Evolutionary conservation across 2,888 invertebrate species (phyloP).

Genomic region (Mesochorus sp.): DNA sequence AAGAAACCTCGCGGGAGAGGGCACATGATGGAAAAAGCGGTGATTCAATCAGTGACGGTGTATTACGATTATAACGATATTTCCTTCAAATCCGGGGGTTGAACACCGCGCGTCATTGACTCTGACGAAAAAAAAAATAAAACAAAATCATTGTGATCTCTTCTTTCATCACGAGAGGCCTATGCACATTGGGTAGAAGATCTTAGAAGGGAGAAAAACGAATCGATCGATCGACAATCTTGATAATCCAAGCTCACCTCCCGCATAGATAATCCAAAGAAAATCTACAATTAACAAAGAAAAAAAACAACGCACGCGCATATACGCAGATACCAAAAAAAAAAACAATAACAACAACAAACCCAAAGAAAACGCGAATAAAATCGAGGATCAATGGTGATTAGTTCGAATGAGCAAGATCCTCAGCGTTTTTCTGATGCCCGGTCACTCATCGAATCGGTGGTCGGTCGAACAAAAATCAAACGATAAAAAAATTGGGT

Average conservation of each 20-base stretch:
- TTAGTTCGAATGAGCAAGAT: slow-evolving; percentile 3
- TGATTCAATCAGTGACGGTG: slow-evolving; percentile 38
- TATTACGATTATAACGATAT: slow-evolving; percentile 18
- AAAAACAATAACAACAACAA: background rate
- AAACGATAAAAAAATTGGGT: too few relatives aligned
- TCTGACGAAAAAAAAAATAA: too few relatives aligned
- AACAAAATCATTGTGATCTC: slow-evolving; percentile 22
- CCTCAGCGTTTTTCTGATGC: slow-evolving; percentile 25
- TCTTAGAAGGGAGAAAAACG: background rate
- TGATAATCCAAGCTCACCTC: background rate
- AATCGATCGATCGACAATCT: slow-evolving; percentile 10
- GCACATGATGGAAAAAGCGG: slow-evolving; percentile 61
- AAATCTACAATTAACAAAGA: too few relatives aligned
- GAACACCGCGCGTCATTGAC: too few relatives aligned
- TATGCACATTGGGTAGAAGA: slow-evolving; percentile 41
- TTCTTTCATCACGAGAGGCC: slow-evolving; percentile 41
- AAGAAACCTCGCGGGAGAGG: slow-evolving; percentile 26
- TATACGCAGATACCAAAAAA: background rate
- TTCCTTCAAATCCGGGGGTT: background rate
- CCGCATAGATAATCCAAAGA: background rate
- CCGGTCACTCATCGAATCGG: slow-evolving; percentile 11
- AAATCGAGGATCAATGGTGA: slow-evolving; percentile 25
- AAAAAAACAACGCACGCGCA: background rate
- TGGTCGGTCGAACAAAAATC: background rate
- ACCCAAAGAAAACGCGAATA: background rate